Evolutionary conservation across 2,113 vertebrate species (phyloP).

Genomic region (Euleptes europaea): DNA sequence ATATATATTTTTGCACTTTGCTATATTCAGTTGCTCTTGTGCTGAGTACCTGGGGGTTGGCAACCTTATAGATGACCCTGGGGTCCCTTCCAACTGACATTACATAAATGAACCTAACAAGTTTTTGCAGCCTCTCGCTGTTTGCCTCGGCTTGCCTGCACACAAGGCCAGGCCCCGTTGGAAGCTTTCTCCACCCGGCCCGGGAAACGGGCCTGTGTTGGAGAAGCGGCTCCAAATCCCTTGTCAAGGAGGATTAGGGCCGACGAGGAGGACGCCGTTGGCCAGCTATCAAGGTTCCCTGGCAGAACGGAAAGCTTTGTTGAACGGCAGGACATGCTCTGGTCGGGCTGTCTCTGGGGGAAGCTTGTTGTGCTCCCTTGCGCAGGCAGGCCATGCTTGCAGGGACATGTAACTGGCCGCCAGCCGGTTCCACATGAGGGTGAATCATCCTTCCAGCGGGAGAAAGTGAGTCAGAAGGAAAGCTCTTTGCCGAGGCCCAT

Average conservation of each 20-base stretch:
- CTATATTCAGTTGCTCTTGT: no score
- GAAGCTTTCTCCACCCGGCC: background rate
- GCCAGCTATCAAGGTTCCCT: background rate
- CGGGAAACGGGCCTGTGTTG: background rate
- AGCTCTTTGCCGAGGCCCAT: conserved; percentile 54
- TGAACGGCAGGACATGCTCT: conserved; percentile 5
- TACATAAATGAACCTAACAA: no score
- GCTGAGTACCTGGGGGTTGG: no score
- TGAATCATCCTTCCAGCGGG: conserved; percentile 63
- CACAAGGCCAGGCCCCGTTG: background rate
- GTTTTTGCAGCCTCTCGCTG: background rate
- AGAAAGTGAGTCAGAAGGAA: conserved; percentile 69
- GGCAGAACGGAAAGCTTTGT: background rate
- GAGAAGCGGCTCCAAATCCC: background rate
- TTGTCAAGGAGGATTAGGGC: background rate
- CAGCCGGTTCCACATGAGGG: conserved; percentile 51
- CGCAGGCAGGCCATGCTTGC: conserved; percentile 43
- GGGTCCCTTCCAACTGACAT: no score
- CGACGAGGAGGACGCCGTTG: background rate
- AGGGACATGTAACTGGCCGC: conserved; percentile 59
- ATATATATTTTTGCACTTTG: no score
- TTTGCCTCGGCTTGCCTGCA: background rate
- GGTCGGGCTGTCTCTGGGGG: background rate
- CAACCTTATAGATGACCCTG: no score
- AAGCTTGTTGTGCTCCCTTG: conserved; percentile 10